Evolutionary conservation across 2,797 vertebrate genomes (phyloP).

Genomic region (Luscinia luscinia): DNA sequence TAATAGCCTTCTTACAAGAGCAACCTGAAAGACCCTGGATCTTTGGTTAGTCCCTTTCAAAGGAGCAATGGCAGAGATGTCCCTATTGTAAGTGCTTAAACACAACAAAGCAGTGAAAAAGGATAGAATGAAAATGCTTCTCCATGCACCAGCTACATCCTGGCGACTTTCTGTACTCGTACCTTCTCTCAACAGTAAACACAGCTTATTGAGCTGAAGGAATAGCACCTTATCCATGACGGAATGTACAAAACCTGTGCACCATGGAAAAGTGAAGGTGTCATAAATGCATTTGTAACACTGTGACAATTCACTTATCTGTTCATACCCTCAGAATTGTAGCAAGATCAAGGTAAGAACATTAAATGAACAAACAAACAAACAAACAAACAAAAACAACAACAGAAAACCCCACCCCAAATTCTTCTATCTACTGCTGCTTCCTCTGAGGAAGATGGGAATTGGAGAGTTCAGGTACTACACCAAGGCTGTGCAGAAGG

Average conservation of each 20-base stretch:
- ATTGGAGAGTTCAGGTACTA: neutral
- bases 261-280: neutral
- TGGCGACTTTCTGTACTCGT: neutral
- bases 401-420: neutral
- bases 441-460: neutral
- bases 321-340: neutral
- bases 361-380: neutral
- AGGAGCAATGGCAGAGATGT: neutral
- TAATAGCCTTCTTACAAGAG: neutral
- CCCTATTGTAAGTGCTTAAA: too few species aligned
- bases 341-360: neutral
- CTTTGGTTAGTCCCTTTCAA: neutral
- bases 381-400: neutral
- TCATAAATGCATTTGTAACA: neutral
- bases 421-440: neutral
- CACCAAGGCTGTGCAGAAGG: neutral
- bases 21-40: neutral
- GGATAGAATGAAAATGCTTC: neutral
- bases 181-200: neutral
- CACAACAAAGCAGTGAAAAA: neutral
- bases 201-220: neutral
- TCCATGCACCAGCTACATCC: neutral
- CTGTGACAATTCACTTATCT: neutral
- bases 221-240: neutral
- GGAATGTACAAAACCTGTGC: accelerated